Conservation (phyloP, 2,888 invertebrate species). For the Tethea ocularis region DNA sequence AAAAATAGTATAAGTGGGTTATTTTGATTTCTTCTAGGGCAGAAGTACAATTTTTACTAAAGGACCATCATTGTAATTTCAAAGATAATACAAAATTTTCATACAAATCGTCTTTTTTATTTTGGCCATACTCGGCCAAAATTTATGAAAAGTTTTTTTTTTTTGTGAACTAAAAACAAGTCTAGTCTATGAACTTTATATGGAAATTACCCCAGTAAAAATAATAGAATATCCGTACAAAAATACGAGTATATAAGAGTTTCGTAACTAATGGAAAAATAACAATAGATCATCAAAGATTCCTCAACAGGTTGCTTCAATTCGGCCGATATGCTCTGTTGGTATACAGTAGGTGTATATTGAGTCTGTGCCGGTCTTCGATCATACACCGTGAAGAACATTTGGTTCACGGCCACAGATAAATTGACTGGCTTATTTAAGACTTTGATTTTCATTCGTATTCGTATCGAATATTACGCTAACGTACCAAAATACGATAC, state of each 20-base stretch:
- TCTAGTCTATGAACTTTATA: no score
- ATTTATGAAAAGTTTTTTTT: no score
- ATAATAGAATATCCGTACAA: not conserved
- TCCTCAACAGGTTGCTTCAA: slow-evolving; percentile 56
- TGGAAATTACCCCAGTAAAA: not conserved
- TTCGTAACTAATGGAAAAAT: slow-evolving; percentile 68
- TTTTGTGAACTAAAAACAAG: not conserved
- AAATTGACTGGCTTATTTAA: slow-evolving; percentile 25
- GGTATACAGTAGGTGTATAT: slow-evolving; percentile 43
- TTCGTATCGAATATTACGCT: not conserved
- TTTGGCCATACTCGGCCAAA: no score
- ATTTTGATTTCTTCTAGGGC: no score
- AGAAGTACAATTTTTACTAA: no score
- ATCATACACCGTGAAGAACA: slow-evolving; percentile 68
- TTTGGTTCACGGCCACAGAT: slow-evolving; percentile 69
- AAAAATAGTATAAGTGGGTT: no score
- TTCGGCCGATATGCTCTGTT: slow-evolving; percentile 48
- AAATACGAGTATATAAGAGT: slow-evolving; percentile 42
- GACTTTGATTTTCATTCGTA: slow-evolving; percentile 20
- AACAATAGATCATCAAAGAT: slow-evolving; percentile 77
- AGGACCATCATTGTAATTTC: no score
- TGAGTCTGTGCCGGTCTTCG: slow-evolving; percentile 26
- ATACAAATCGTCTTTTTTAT: no score
- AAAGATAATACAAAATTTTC: no score
- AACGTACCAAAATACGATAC: not conserved